Percentiles rank a stretch among this genome's conserved stretches.
Conservation (phyloP, 2,888 invertebrate species). For the Drosophila acutilabella region DNA sequence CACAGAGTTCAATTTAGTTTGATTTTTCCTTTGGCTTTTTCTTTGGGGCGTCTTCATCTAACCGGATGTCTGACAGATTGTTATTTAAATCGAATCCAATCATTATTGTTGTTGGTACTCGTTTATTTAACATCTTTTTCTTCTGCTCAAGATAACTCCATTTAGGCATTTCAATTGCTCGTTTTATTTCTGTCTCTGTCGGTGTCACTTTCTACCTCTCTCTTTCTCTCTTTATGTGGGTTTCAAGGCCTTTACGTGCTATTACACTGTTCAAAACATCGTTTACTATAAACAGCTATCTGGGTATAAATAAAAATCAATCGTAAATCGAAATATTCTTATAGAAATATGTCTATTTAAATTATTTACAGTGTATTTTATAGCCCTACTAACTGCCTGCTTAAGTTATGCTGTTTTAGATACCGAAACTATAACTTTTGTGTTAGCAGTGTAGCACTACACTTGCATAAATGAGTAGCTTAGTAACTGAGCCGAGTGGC, state of each 20-base stretch:
- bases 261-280: neutral
- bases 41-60: neutral
- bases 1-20: conserved; percentile 5
- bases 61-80: conserved; percentile 20
- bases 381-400: no score
- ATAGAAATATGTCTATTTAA: no score
- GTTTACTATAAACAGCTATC: no score
- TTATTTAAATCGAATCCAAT: conserved; percentile 42
- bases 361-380: no score
- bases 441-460: conserved; percentile 7
- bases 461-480: conserved; percentile 35
- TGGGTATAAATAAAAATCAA: no score
- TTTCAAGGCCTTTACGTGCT: conserved; percentile 15
- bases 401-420: no score
- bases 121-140: conserved; percentile 18
- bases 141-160: conserved; percentile 12
- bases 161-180: conserved; percentile 9
- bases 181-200: neutral
- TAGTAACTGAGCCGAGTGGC: conserved; percentile 28
- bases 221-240: neutral
- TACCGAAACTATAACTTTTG: neutral
- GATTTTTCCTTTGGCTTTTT: conserved; percentile 1
- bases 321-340: no score
- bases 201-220: neutral
- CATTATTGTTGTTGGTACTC: conserved; percentile 4